Conservation (phyloP, 1,140 invertebrate species). For the Drosophila orosa region DNA sequence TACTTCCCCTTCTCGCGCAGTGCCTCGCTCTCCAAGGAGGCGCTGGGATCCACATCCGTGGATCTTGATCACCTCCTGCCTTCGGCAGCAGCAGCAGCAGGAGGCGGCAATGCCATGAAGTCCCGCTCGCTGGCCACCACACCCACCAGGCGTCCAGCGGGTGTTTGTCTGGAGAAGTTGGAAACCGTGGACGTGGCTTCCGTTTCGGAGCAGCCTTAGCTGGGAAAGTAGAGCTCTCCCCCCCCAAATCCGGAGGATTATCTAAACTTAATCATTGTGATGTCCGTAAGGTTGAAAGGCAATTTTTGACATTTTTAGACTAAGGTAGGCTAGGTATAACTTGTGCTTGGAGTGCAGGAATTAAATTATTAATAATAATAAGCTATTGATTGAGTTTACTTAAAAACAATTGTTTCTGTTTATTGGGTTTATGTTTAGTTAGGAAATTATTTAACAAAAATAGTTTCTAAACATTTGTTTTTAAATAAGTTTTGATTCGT, state of each 20-base stretch:
- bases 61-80: slow-evolving; percentile 40
- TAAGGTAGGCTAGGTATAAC: slow-evolving; percentile 16
- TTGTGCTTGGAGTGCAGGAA: not conserved
- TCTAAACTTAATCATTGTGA: slow-evolving; percentile 17
- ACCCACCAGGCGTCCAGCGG: slow-evolving; percentile 46
- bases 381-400: no score
- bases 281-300: slow-evolving; percentile 32
- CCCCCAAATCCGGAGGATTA: not conserved
- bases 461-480: not conserved
- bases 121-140: slow-evolving; percentile 58
- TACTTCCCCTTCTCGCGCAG: slow-evolving; percentile 75
- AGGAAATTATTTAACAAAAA: not conserved
- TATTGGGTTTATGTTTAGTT: no score
- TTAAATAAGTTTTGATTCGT: no score
- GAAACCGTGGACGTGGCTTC: slow-evolving; percentile 60
- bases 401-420: no score
- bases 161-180: slow-evolving; percentile 51
- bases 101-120: slow-evolving; percentile 4
- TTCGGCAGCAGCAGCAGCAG: not conserved
- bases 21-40: slow-evolving; percentile 61
- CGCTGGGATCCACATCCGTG: not conserved
- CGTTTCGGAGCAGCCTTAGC: slow-evolving; percentile 16
- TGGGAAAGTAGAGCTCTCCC: slow-evolving; percentile 4
- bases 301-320: slow-evolving; percentile 30
- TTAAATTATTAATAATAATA: no score